Evolutionary conservation across 1,140 invertebrate genomes (phyloP).

Genomic region (Proctacanthus coquilletti): DNA sequence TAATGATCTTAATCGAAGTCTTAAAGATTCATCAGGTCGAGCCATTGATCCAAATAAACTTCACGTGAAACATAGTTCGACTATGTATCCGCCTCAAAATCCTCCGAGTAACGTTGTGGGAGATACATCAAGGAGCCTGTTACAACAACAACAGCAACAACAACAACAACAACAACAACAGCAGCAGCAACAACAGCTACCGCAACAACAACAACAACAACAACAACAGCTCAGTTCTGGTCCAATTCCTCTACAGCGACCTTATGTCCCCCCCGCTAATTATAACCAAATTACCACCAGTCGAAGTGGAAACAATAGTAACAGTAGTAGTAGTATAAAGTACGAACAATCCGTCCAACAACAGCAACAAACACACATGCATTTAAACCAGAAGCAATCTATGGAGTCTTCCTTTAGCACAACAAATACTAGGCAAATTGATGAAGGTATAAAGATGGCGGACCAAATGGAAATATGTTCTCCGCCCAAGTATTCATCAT

Average conservation of each 20-base stretch:
- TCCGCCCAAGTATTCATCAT: constrained; percentile 4
- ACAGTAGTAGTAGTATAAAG: constrained; percentile 1
- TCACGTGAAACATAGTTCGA: constrained; percentile 5
- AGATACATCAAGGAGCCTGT: not conserved
- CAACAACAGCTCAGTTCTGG: no score
- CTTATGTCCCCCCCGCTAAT: not conserved
- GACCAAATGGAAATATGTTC: constrained; percentile 5
- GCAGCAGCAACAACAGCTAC: constrained; percentile 7
- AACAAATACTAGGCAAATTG: not conserved
- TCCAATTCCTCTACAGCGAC: no score
- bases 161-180: constrained; percentile 7
- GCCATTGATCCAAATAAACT: constrained; percentile 4
- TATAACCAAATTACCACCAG: not conserved
- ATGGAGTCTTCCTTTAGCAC: constrained; percentile 2
- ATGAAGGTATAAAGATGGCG: not conserved
- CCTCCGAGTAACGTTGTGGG: not conserved
- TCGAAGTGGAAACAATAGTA: no score
- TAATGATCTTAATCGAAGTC: not conserved
- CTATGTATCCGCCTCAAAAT: constrained; percentile 5
- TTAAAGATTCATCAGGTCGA: constrained; percentile 5
- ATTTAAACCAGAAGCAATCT: not conserved
- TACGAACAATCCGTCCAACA: not conserved
- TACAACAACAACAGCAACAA: constrained; percentile 2
- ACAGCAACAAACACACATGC: not conserved
- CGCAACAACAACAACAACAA: constrained; percentile 4